phyloP scores from a whole-genome alignment of 64 coral and sea anemone species.

The Pocillopora verrucosa region DNA sequence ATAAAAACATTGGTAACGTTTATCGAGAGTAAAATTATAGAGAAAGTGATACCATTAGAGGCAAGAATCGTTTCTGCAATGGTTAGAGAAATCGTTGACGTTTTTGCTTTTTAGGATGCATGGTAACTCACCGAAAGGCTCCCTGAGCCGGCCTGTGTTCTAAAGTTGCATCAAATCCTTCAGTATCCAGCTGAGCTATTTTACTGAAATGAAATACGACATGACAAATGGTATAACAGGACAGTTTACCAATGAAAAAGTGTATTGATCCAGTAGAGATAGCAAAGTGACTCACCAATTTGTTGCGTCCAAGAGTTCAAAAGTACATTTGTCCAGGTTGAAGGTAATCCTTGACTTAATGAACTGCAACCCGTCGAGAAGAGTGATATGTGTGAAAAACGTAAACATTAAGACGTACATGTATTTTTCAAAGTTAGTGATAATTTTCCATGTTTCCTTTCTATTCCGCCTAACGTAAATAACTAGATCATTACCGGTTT shows the following conservation, averaged over 20 bases:
- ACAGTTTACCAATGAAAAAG: no score
- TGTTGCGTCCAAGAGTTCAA: constrained; percentile 29
- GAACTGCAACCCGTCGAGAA: constrained; percentile 32
- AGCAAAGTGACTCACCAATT: constrained; percentile 33
- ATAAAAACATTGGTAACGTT: no score
- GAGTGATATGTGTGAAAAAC: no score
- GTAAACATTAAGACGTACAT: background rate
- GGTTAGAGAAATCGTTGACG: background rate
- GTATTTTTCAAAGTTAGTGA: background rate
- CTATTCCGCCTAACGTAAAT: no score
- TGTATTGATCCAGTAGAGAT: no score
- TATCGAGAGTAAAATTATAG: no score
- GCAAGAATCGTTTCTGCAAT: no score
- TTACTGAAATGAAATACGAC: constrained; percentile 11
- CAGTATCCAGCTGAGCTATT: constrained; percentile 54
- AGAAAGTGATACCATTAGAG: no score
- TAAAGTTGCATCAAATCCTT: constrained; percentile 43
- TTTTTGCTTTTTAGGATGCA: background rate
- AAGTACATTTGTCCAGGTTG: constrained; percentile 41
- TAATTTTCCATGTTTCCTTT: no score
- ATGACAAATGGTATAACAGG: background rate
- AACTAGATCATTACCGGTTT: no score
- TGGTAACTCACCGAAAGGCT: constrained; percentile 25
- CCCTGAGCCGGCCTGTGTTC: constrained; percentile 56
- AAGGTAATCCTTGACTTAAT: constrained; percentile 64